A percentile compares a stretch with the other conserved stretches of the same genome.
These are phyloP conservation scores for Xerus rutilus DNA, from an alignment of 2,797 vertebrate species.

Conservation along the genomic window DNA sequence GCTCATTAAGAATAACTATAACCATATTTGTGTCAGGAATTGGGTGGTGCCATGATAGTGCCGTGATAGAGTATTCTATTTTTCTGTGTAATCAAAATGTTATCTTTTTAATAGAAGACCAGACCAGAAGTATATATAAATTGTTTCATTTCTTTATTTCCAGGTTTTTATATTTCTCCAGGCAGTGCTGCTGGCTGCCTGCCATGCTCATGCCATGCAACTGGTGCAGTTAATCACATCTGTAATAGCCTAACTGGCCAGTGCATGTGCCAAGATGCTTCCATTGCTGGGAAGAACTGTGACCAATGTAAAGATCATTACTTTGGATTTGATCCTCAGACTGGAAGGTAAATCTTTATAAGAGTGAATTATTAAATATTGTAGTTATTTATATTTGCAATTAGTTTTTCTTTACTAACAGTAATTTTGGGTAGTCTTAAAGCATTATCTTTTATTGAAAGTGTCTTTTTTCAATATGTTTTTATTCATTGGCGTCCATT, in stretches of 20 bases:
- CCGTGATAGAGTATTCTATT: accelerated
- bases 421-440: neutral
- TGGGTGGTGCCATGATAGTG: accelerated
- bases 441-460: neutral
- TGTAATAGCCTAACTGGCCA: conserved; percentile 92
- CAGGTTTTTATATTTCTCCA: conserved; percentile 92
- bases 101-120: neutral
- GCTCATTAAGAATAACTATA: neutral
- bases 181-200: conserved; percentile 86
- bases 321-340: conserved; percentile 93
- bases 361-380: neutral
- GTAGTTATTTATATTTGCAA: neutral
- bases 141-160: conserved; percentile 45
- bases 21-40: neutral
- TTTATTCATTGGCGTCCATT: neutral
- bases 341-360: conserved; percentile 88
- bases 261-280: conserved; percentile 91
- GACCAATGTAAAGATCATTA: conserved; percentile 91
- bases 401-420: neutral
- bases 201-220: conserved; percentile 92
- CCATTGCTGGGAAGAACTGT: conserved; percentile 91
- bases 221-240: conserved; percentile 88
- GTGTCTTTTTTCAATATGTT: neutral
- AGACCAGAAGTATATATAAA: neutral
- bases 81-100: neutral